Evolutionary conservation across 2,888 invertebrate genomes (phyloP), one percentile per base, ranked within the genome.

Genomic region (Sinodicranocentrus sp.): DNA sequence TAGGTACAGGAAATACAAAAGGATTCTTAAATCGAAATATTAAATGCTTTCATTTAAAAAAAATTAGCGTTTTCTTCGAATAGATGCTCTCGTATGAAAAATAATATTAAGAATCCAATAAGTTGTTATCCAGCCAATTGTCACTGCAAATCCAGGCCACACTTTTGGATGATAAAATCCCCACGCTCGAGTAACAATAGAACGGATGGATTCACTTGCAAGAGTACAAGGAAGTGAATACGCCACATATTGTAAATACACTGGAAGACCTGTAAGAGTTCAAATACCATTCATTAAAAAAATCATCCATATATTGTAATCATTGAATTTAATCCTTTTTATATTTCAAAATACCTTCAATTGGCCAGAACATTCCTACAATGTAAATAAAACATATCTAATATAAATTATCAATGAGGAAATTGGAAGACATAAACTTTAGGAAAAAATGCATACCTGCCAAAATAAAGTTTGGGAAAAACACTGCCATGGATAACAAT

Each of bases 311-410:
- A n/a, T n/a, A n/a, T n/a, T n/a, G n/a, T n/a, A n/a, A n/a, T n/a
- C n/a, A n/a, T n/a, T n/a, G n/a, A n/a, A n/a, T n/a, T n/a, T n/a
- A n/a, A n/a, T n/a, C n/a, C n/a, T n/a, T n/a, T n/a, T n/a, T n/a
- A n/a, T n/a, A n/a, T n/a, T n/a, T n/a, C n/a, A n/a, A n/a, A n/a
- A 13, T 52, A 52, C 52, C 97, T 90, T 98, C 97, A 84, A 97
- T 94, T 84, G 98, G 98, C 98, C 98, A 98, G 90, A 98, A 96
- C 43, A 97, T 63, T 19, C 79, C 70, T 70, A 52, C 21, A 23
- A 39, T n/a, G 17, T 13, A 52, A 17, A n/a, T 13, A 52, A 5
- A 10, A 13, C 3, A 52, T 10, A 13, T 6, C 5, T 52, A 52
- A 17, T 10, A n/a, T 52, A 52, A 17, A 52, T 52, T 52, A 5